phyloP scores from a whole-genome alignment of 2,888 invertebrate species.

The Axea sp. region DNA sequence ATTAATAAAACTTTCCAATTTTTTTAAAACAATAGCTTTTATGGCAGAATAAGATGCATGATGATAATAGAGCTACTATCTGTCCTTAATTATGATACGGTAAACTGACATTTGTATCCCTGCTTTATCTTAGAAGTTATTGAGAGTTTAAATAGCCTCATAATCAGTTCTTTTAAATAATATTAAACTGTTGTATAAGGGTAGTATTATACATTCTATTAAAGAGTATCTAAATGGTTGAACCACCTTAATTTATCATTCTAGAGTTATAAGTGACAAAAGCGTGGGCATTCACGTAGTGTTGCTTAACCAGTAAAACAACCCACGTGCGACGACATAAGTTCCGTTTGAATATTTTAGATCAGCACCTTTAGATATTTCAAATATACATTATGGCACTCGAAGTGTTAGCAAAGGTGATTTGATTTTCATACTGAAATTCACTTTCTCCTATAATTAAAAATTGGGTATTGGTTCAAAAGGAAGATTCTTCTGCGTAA shows the following conservation, averaged over 20 bases:
- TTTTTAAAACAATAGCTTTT: no score
- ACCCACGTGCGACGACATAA: constrained; percentile 49
- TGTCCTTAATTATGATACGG: no score
- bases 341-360: constrained; percentile 50
- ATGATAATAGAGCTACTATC: no score
- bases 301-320: constrained; percentile 51
- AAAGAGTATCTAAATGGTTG: constrained; percentile 28
- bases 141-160: no score
- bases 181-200: no score
- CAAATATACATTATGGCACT: constrained; percentile 15
- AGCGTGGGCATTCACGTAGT: constrained; percentile 46
- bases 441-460: constrained; percentile 24
- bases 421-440: constrained; percentile 11
- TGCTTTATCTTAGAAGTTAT: no score
- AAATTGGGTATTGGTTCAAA: neutral
- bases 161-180: no score
- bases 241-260: constrained; percentile 48
- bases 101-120: no score
- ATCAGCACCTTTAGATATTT: constrained; percentile 43
- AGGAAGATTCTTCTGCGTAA: neutral
- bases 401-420: constrained; percentile 23
- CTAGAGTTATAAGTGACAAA: constrained; percentile 27
- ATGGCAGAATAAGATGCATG: no score
- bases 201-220: no score
- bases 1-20: no score